Conservation (phyloP, 1,140 invertebrate species). For the Lucilia sericata region DNA sequence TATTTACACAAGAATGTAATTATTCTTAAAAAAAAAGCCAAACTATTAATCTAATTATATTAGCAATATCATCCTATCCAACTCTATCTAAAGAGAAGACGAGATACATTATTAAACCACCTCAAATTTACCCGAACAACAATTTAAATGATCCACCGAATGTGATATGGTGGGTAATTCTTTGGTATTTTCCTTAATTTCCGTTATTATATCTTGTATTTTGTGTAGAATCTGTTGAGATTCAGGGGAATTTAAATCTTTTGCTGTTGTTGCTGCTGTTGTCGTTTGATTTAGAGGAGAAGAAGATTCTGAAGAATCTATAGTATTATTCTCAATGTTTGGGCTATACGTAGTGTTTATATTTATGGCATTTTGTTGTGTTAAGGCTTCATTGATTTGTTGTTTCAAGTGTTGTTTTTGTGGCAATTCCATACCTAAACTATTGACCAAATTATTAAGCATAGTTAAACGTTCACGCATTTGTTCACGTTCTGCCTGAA, state of each 20-base stretch:
- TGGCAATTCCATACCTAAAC: conserved; percentile 66
- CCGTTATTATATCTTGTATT: conserved; percentile 81
- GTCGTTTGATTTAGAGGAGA: conserved; percentile 29
- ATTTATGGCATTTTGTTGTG: conserved; percentile 56
- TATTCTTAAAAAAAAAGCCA: neutral
- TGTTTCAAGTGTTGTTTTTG: conserved; percentile 25
- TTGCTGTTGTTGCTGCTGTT: conserved; percentile 48
- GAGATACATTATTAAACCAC: conserved; percentile 73
- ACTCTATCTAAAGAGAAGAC: too few relatives aligned
- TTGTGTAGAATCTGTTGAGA: conserved; percentile 74
- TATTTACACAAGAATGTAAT: neutral
- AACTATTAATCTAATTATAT: neutral
- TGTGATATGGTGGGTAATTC: conserved; percentile 71
- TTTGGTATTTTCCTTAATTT: conserved; percentile 82
- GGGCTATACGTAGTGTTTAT: neutral
- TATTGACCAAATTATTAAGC: conserved; percentile 79
- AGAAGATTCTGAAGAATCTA: neutral
- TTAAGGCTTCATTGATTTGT: conserved; percentile 64
- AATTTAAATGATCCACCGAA: conserved; percentile 81
- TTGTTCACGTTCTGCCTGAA: conserved; percentile 83
- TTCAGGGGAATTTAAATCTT: conserved; percentile 57
- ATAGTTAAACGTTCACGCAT: conserved; percentile 82
- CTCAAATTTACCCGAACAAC: conserved; percentile 85
- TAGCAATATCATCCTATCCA: neutral
- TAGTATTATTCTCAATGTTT: neutral